Percentiles rank a stretch among this genome's conserved stretches.
These are phyloP conservation scores for Lepidocolaptes lacrymiger DNA, from an alignment of 2,797 vertebrate genomes.

Conservation along the genomic window DNA sequence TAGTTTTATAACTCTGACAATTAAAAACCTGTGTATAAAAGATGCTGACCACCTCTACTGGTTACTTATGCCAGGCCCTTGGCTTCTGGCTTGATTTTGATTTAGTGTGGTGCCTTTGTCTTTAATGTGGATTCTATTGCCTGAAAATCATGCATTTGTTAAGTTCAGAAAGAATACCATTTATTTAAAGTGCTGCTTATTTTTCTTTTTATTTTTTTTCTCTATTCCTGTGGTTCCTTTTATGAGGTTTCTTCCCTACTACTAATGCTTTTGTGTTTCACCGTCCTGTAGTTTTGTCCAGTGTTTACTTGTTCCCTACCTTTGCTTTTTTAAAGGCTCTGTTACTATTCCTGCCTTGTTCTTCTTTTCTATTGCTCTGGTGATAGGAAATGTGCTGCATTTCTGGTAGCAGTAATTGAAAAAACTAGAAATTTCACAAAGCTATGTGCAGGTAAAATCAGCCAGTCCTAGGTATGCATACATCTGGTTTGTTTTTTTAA, in stretches of 20 bases:
- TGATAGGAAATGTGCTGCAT: background rate
- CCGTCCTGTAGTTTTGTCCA: background rate
- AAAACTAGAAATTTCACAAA: background rate
- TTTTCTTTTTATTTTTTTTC: background rate
- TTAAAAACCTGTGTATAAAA: background rate
- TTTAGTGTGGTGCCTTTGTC: background rate
- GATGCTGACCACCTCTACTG: background rate
- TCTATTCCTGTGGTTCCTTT: background rate
- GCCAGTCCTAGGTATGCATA: background rate
- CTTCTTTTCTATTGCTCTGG: background rate
- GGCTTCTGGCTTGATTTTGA: background rate
- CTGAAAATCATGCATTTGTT: background rate
- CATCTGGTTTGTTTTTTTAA: background rate
- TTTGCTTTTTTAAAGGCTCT: background rate
- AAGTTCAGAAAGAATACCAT: background rate
- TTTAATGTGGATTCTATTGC: fast-evolving
- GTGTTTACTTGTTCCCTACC: background rate
- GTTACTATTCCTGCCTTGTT: background rate
- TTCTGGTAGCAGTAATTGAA: background rate
- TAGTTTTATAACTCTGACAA: background rate
- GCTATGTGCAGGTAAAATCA: background rate
- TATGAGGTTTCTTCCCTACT: background rate
- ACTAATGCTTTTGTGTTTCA: background rate
- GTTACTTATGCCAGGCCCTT: background rate
- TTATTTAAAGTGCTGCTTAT: background rate